Base-by-base conservation (phyloP, 2,888 invertebrate genomes). In the Chrysotoxum bicinctum region DNA sequence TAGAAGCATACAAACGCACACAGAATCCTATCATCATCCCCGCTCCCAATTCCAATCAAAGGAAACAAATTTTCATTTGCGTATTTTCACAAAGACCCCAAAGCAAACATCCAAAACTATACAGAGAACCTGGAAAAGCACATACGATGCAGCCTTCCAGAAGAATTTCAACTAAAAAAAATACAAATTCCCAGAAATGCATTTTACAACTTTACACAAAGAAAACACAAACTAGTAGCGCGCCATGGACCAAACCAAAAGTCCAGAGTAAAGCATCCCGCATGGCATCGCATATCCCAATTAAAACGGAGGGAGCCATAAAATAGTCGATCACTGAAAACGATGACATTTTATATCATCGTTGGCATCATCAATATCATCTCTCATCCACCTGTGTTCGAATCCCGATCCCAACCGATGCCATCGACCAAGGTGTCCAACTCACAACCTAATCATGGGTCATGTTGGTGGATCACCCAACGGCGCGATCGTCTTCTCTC, bases 1-100 rank as follows among this genome's bases (percentile, higher is more conserved):
- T 68, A 76, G 66, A 76, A 72, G 14, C 52, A 60, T 35, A 76
- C 45, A 56, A 21, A 52, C 21, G 37, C 4, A 16, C 30, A 54
- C 12, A 30, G 12, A 52, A 69, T 70, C 70, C 62, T 69, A 73
- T 56, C 68, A 62, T 78, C 50, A 4, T 21, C 23, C 16, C 23
- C 54, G 12, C 72, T 75, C 52, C 37, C 12, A 70, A 35, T 35
- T 30, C 66, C 23, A 81, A 85, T 81, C 81, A 81, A 85, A 81
- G 81, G 85, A 77, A 76, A 64, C 76, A 60, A 73, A 81, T 73
- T 81, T 85, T 81, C 72, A 80, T 85, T 85, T 85, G 76, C 76
- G 80, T 81, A 81, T 85, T 84, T 81, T 85, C 80, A 76, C 72
- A 85, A 85, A 81, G 85, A 76, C 76, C 85, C 85, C 75, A 85